Evolutionary conservation across 2,113 vertebrate genomes (phyloP), one percentile per base, ranked within the genome.

Genomic region (Rhagologus leucostigma): DNA sequence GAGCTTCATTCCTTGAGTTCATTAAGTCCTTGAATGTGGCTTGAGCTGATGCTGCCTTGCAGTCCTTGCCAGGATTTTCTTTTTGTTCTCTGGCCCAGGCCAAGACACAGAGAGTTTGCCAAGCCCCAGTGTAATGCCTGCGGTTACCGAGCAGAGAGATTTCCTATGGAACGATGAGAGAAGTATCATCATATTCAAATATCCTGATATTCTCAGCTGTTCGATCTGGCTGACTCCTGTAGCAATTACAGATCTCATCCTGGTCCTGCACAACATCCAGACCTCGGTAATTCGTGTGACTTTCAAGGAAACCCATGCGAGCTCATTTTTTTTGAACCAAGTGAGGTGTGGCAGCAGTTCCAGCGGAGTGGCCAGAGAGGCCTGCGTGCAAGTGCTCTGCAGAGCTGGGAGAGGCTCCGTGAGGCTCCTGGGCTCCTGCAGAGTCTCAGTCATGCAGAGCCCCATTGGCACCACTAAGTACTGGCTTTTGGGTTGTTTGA

Each of bases 1-100:
- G 67, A 92, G 90, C 56, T 85, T 91, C 46, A 52, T 6, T 95
- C 32, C 78, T 94, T 46, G 92, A 95, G 73, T 84, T 85, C 84
- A 95, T 97, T 93, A 95, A 68, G 92, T 96, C 47, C 3, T 3
- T 0, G 0, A 73, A 52, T 93, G 84, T 49, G 74, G 77, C 69
- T 94, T 70, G 52, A 1, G 5, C 77, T 63, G 73, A 50, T 91
- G 64, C 42, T 96, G 68, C 52, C 49, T 56, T 68, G 47, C 35
- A 87, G 53, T 26, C 49, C 44, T 60, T 93, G 87, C 78, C 93
- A 96, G 81, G 65, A 68, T 79, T 78, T 93, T 77, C 65, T 94
- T 79, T 79, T 62, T 93, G 27, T 78, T 87, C 37, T 41, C 62
- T 79, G 67, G 17, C 60, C 37, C 62, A 44, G 55, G 73, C 84